Conservation (phyloP, 1,140 invertebrate species). For the Heliconius hermathena region DNA sequence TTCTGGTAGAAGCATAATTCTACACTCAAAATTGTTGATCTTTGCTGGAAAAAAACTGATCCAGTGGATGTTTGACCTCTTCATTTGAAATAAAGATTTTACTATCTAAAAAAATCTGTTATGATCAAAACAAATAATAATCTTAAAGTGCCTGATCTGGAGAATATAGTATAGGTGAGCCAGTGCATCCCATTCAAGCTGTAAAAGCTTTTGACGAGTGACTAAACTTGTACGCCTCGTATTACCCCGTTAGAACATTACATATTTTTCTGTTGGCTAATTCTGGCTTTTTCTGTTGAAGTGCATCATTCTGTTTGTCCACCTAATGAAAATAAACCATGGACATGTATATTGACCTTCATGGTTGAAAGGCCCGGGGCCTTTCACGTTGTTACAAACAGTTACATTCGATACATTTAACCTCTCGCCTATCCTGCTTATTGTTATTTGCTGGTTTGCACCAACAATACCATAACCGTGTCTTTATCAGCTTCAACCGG, state of each 20-base stretch:
- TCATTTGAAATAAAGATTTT: neutral
- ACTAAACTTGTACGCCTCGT: constrained; percentile 27
- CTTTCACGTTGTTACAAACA: no score
- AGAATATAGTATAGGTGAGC: no score
- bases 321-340: neutral
- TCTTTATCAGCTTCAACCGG: no score
- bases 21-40: neutral
- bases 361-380: no score
- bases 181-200: no score
- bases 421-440: no score
- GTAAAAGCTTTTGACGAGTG: no score
- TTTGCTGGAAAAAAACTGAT: neutral
- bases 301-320: constrained; percentile 28
- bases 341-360: neutral
- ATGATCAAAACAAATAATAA: no score
- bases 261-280: constrained; percentile 39
- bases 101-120: no score
- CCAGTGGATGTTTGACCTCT: constrained; percentile 1
- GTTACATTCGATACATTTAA: no score
- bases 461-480: no score
- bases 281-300: constrained; percentile 27
- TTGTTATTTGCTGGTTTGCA: neutral
- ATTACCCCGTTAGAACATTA: constrained; percentile 40
- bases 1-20: neutral
- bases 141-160: no score